Conservation (phyloP, 2,888 invertebrate genomes). For the Drosophila algonquin region DNA sequence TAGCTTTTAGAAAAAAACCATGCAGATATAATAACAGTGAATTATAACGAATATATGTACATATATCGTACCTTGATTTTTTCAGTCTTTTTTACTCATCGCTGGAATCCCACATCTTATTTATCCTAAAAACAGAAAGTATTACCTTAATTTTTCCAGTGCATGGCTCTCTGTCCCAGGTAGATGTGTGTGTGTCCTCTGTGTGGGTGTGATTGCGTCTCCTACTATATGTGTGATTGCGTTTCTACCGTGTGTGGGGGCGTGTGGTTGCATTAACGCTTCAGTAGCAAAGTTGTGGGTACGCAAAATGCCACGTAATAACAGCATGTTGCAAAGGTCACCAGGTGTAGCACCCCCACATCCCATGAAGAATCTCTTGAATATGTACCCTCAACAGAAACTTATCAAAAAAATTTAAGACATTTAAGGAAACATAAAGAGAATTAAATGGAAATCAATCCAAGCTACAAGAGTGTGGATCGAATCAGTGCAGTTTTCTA, state of each 20-base stretch:
- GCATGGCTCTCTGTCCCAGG: background rate
- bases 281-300: background rate
- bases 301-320: constrained; percentile 19
- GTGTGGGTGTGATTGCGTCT: background rate
- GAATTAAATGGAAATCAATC: background rate
- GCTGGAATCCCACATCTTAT: too few relatives aligned
- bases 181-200: background rate
- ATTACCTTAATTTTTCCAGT: background rate
- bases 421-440: background rate
- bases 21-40: too few relatives aligned
- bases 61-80: too few relatives aligned
- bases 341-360: background rate
- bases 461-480: too few relatives aligned
- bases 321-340: constrained; percentile 14
- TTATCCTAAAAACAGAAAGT: too few relatives aligned
- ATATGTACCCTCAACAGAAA: too few relatives aligned
- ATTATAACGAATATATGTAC: too few relatives aligned
- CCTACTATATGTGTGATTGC: background rate
- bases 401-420: background rate
- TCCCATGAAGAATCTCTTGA: background rate
- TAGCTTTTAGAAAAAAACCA: too few relatives aligned
- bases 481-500: background rate
- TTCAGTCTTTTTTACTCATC: too few relatives aligned
- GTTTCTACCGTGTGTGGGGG: background rate
- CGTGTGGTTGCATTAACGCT: constrained; percentile 28